These are phyloP conservation scores for Copidosoma floridanum DNA, from an alignment of 1,140 invertebrate species.

Conservation along the genomic window DNA sequence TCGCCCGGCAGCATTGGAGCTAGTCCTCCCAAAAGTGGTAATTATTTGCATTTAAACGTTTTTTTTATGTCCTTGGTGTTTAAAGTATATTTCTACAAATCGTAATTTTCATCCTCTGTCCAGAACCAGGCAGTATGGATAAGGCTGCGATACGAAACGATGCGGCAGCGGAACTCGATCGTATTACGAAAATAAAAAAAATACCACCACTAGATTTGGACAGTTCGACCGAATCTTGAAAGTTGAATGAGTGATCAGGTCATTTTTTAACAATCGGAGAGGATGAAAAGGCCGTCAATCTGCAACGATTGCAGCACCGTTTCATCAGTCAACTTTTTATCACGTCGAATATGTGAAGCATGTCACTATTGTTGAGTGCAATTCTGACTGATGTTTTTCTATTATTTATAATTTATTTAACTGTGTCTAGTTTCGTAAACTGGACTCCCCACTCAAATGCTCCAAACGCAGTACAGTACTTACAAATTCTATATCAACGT, in stretches of 20 bases:
- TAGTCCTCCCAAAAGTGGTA: slow-evolving; percentile 49
- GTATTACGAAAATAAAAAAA: slow-evolving; percentile 75
- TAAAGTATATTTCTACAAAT: background rate
- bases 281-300: background rate
- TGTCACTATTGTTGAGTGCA: slow-evolving; percentile 9
- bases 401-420: slow-evolving; percentile 22
- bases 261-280: background rate
- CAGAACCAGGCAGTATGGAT: slow-evolving; percentile 54
- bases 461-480: slow-evolving; percentile 14
- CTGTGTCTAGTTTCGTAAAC: background rate
- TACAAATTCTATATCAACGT: slow-evolving; percentile 9
- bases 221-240: slow-evolving; percentile 48
- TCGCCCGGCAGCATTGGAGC: slow-evolving; percentile 47
- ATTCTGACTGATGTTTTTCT: slow-evolving; percentile 1
- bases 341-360: slow-evolving; percentile 13
- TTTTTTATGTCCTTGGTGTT: background rate
- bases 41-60: background rate
- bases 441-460: background rate
- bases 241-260: background rate
- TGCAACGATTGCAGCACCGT: slow-evolving; percentile 3
- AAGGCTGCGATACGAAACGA: slow-evolving; percentile 78
- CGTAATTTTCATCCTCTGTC: slow-evolving; percentile 26
- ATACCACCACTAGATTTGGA: slow-evolving; percentile 51
- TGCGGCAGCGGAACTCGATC: slow-evolving; percentile 88
- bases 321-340: slow-evolving; percentile 4